phyloP scores from a whole-genome alignment of 1,140 invertebrate genomes.

The Habropoda laboriosa region DNA sequence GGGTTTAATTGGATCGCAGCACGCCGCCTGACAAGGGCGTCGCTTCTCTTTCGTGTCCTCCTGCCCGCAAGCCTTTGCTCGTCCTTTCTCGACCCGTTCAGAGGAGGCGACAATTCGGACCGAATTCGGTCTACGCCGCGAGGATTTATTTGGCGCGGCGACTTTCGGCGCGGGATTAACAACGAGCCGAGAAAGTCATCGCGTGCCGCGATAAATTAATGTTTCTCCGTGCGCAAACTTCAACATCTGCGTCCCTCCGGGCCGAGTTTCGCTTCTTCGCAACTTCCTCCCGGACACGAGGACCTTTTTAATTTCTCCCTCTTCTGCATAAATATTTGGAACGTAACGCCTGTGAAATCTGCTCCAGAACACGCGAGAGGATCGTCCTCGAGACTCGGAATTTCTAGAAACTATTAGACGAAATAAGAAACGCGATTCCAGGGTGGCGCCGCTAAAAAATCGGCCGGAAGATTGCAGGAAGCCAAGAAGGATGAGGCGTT shows the following conservation, averaged over 20 bases:
- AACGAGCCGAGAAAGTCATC: slow-evolving; percentile 51
- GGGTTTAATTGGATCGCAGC: slow-evolving; percentile 64
- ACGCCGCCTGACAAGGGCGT: slow-evolving; percentile 20
- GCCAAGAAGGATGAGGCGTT: slow-evolving; percentile 9
- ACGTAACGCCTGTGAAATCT: too few species aligned
- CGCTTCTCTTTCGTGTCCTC: slow-evolving; percentile 34
- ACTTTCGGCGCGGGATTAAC: slow-evolving; percentile 49
- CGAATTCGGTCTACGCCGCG: slow-evolving; percentile 40
- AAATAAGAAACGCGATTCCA: neutral
- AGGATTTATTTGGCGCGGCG: slow-evolving; percentile 61
- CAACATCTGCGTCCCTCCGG: neutral
- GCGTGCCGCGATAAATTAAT: slow-evolving; percentile 52
- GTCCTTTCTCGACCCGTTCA: neutral
- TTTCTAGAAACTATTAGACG: slow-evolving; percentile 45
- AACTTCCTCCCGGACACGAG: too few species aligned
- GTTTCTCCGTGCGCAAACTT: neutral
- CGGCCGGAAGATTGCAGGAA: neutral
- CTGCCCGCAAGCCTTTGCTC: slow-evolving; percentile 47
- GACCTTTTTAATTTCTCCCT: too few species aligned
- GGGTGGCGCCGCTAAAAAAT: slow-evolving; percentile 6
- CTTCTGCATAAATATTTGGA: too few species aligned
- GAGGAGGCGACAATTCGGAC: slow-evolving; percentile 63
- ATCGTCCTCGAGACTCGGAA: neutral
- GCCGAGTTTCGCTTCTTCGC: neutral
- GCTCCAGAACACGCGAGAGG: neutral